Percentiles rank a stretch among this genome's conserved stretches.
Conservation (phyloP, 2,113 vertebrate genomes). For the Channa argus region DNA sequence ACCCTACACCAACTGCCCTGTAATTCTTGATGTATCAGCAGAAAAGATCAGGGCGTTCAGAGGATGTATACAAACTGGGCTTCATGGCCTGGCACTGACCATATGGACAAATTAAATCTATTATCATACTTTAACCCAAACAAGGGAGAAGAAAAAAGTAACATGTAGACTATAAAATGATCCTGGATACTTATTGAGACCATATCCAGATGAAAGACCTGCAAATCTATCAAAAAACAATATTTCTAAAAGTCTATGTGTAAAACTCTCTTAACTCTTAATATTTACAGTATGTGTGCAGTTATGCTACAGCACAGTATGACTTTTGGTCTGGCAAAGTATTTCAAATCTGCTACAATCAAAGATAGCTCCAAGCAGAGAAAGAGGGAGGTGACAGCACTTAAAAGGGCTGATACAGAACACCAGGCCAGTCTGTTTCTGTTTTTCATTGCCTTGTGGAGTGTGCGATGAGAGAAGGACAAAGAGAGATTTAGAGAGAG, state of each 20-base stretch:
- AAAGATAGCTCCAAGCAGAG: constrained; percentile 15
- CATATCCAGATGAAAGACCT: background rate
- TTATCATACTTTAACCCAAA: background rate
- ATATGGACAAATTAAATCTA: constrained; percentile 33
- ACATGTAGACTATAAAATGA: background rate
- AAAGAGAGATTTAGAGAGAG: background rate
- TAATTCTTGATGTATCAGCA: constrained; percentile 21
- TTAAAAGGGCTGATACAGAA: constrained; percentile 18
- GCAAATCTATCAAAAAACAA: too few relatives aligned
- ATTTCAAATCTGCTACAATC: constrained; percentile 14
- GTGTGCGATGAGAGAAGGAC: background rate
- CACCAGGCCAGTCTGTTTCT: constrained; percentile 7
- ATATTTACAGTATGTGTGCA: background rate
- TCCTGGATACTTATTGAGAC: background rate
- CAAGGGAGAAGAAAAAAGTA: background rate
- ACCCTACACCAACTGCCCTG: constrained; percentile 5
- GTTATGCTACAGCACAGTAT: background rate
- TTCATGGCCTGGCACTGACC: constrained; percentile 1
- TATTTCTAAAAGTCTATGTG: too few relatives aligned
- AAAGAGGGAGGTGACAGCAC: constrained; percentile 7
- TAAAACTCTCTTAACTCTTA: too few relatives aligned
- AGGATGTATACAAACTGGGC: background rate
- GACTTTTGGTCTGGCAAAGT: background rate
- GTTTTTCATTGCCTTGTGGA: constrained; percentile 16
- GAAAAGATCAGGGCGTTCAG: constrained; percentile 18